Evolutionary conservation across 2,888 invertebrate genomes (phyloP), one percentile per base, ranked within the genome.

Genomic region (Eurytoma californica): DNA sequence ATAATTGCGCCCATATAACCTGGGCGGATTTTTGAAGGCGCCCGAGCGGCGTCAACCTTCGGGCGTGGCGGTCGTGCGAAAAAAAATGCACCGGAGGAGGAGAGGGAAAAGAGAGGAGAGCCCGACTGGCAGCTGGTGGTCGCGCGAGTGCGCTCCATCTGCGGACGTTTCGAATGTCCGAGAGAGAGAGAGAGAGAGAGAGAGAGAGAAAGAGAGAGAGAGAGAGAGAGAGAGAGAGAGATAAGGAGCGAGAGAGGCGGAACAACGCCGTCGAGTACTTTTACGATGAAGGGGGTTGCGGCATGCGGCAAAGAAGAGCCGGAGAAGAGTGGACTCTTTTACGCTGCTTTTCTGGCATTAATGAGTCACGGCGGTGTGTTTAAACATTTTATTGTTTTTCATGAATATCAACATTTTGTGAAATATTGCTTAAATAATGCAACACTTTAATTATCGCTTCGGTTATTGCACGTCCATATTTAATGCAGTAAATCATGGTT

Each of bases 101-200:
- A 63, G 58, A 13, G 24, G 24, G 28, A 24, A 28, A 49, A 67
- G 57, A 39, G 57, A n/a, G 28, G 69, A 58, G 69, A 47, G 67
- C n/a, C 3, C 18, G 67, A 39, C 55, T 72, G 49, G 72, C 80
- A 80, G 80, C 80, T 80, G 80, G 80, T 80, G 80, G 68, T 80
- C 80, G 80, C 65, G 63, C 24, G 58, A 3, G 28, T 20, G 58
- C n/a, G 60, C 24, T 72, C 72, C 72, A 80, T 72, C 61, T 72
- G 79, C 63, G 55, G 16, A 55, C 74, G 79, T 63, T 70, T 79
- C 79, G 75, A 75, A 72, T 72, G 72, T 75, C 79, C 66, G 70
- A 67, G 53, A 24, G 68, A 60, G 14, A 16, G 47, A 39, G 39
- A 66, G 60, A 51, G 73, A 1, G 49, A 58, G 24, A 18, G 72